Evolutionary conservation across 2,113 vertebrate species (phyloP).

Genomic region (Gorilla gorilla): DNA sequence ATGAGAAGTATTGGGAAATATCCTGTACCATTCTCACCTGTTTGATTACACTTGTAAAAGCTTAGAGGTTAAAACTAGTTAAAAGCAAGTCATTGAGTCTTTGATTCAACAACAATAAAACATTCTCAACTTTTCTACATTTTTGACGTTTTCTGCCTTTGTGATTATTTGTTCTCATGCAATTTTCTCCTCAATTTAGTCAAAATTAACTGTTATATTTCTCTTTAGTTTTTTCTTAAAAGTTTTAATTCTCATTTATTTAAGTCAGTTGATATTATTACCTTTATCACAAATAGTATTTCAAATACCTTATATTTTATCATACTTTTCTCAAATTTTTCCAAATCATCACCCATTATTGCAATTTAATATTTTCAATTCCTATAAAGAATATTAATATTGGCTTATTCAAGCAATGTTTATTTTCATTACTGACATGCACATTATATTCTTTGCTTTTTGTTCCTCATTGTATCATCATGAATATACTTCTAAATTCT

Average conservation of each 20-base stretch:
- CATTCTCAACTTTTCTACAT: background rate
- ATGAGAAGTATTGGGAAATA: background rate
- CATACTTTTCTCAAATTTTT: background rate
- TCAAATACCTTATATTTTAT: background rate
- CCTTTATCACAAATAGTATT: background rate
- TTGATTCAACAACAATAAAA: background rate
- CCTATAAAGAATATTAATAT: background rate
- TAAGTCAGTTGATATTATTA: background rate
- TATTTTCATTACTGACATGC: background rate
- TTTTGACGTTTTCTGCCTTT: background rate
- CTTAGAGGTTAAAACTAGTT: background rate
- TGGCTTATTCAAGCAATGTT: background rate
- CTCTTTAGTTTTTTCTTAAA: background rate
- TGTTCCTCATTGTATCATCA: background rate
- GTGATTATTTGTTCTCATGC: background rate
- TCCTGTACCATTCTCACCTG: background rate
- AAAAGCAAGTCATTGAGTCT: background rate
- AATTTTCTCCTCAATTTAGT: background rate
- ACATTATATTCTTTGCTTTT: background rate
- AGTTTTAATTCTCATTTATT: background rate
- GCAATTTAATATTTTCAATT: background rate
- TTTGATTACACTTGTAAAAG: background rate
- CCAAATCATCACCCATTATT: background rate
- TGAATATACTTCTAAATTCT: background rate
- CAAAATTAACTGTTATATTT: background rate